phyloP scores from a whole-genome alignment of 2,113 vertebrate species.

The Lepidiolamprologus cunningtoni region DNA sequence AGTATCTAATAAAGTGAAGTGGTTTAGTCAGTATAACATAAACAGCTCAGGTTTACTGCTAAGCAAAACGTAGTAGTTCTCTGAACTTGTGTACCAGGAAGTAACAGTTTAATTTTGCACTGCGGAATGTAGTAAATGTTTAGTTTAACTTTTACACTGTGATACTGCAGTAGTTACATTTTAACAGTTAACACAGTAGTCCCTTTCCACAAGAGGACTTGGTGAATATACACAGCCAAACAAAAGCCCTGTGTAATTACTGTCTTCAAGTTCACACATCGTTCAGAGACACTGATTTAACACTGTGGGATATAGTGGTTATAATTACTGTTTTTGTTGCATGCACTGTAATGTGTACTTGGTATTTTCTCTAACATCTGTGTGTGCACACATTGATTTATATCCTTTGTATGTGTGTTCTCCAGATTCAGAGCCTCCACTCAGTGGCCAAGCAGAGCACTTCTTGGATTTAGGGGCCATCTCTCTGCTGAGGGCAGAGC shows the following conservation, averaged over 20 bases:
- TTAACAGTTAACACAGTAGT: neutral
- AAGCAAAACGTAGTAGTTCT: neutral
- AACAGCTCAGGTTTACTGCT: neutral
- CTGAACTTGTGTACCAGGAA: neutral
- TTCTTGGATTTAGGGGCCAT: slow-evolving; percentile 49
- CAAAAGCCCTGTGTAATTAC: neutral
- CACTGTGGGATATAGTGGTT: neutral
- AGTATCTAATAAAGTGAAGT: neutral
- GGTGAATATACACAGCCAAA: neutral
- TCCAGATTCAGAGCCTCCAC: slow-evolving; percentile 57
- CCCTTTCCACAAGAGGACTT: neutral
- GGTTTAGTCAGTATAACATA: neutral
- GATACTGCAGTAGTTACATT: neutral
- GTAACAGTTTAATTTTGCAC: neutral
- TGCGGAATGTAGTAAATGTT: neutral
- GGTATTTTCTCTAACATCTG: neutral
- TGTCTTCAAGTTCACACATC: neutral
- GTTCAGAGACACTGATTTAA: neutral
- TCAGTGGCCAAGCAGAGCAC: slow-evolving; percentile 18
- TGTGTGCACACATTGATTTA: neutral
- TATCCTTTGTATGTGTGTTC: neutral
- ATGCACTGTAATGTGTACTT: neutral
- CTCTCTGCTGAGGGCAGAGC: slow-evolving; percentile 59
- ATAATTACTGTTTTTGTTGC: neutral
- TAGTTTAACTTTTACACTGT: neutral